Conservation (phyloP, 2,888 invertebrate species). For the Lamellibrachia satsuma region DNA sequence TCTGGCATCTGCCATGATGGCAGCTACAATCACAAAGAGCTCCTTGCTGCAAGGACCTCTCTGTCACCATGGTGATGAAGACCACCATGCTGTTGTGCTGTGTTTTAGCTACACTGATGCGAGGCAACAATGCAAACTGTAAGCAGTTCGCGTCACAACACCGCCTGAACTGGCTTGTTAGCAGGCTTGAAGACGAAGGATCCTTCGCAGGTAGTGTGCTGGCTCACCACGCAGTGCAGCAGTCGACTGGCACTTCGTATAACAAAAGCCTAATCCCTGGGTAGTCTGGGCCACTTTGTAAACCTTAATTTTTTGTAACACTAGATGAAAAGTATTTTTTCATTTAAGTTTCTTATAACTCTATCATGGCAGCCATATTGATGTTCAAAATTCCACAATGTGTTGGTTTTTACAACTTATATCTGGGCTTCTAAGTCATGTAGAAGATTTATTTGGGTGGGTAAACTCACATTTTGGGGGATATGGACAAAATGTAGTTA, state of each 20-base stretch:
- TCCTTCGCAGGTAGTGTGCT: constrained; percentile 63
- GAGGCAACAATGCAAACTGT: constrained; percentile 99
- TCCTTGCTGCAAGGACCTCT: neutral
- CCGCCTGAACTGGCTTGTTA: constrained; percentile 97
- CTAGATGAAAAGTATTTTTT: too few species aligned
- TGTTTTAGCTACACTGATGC: constrained; percentile 89
- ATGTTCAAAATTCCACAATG: too few species aligned
- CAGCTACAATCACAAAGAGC: neutral
- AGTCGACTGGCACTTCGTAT: neutral
- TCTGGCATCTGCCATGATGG: neutral
- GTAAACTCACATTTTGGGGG: too few species aligned
- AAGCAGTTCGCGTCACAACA: constrained; percentile 99
- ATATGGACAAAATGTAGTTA: too few species aligned
- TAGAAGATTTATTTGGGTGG: too few species aligned
- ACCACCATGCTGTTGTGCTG: constrained; percentile 21
- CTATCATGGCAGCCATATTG: too few species aligned
- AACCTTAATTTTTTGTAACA: too few species aligned
- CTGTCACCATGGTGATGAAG: constrained; percentile 17
- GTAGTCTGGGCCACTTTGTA: neutral
- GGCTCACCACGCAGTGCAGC: neutral
- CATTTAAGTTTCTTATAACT: too few species aligned
- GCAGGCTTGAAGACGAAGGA: constrained; percentile 89
- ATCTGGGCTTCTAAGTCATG: too few species aligned
- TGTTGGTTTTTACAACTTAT: too few species aligned
- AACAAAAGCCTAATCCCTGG: neutral